phyloP scores from a whole-genome alignment of 2,113 vertebrate species.

The Dolichotis patagonum region DNA sequence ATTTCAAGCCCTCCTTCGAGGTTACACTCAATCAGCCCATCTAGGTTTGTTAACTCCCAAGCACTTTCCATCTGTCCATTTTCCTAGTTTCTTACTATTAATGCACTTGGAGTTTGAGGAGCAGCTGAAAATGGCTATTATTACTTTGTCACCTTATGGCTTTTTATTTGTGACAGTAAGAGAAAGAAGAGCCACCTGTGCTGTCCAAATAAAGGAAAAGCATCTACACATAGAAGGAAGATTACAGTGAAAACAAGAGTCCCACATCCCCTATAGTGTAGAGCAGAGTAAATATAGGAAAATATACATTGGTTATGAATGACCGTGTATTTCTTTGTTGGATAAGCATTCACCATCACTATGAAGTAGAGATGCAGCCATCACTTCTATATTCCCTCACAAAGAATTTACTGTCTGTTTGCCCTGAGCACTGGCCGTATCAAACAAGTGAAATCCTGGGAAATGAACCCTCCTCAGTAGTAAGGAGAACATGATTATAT shows the following conservation, averaged over 20 bases:
- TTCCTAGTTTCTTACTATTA: background rate
- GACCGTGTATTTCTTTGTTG: background rate
- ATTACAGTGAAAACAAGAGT: background rate
- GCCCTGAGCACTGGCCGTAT: background rate
- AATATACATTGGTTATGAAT: background rate
- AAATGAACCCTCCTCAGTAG: background rate
- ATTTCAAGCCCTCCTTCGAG: background rate
- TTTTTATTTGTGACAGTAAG: background rate
- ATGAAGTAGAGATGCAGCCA: background rate
- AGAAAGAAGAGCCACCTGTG: background rate
- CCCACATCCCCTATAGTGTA: background rate
- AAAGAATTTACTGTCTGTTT: background rate
- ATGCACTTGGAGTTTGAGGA: background rate
- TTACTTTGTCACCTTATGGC: background rate
- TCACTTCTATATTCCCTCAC: background rate
- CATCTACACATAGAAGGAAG: background rate
- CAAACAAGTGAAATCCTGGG: background rate
- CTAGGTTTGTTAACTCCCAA: background rate
- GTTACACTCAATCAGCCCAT: background rate
- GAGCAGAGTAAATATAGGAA: background rate
- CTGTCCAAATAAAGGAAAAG: background rate
- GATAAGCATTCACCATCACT: background rate
- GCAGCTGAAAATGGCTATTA: background rate
- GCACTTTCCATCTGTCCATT: background rate
- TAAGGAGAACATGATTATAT: background rate